Base-by-base conservation (phyloP, 2,797 vertebrate genomes). In the Perdix hodgsoniae region DNA sequence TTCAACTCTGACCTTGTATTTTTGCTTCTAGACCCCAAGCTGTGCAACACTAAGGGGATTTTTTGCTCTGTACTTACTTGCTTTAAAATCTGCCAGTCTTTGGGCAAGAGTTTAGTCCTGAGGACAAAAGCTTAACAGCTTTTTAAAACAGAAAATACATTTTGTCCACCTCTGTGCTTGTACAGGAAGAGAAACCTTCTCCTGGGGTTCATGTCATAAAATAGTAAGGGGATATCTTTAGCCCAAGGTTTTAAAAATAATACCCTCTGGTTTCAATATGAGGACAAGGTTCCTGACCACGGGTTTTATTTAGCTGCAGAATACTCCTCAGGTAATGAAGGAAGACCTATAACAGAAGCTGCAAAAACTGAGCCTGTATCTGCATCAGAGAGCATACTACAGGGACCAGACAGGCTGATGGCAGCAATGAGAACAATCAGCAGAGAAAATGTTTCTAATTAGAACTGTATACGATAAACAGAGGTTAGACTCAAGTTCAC, bases 261-360 rank as follows among this genome's bases (percentile, higher is more conserved):
- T 78, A 70, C 37, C 67, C 67, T 73, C 88, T 18, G 23, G 42
- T 91, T 95, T 96, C 77, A 94, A 40, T 87, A 85, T 52, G 44
- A 97, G 73, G 37, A 96, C 72, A 90, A 47, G 24, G 85, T 91
- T 93, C 72, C 87, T 92, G 78, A 90, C 78, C 47, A 65, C 10
- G 26, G 40, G 61, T 88, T 94, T 95, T 88, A 96, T 90, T 94
- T 94, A 94, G 91, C 87, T 90, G 83, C 83, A 94, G 81, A 86
- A 83, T 77, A 83, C 49, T 63, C 92, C 71, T 12, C 59, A 71
- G 86, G 77, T 74, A 95, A 88, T 65, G 74, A 91, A 86, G 71
- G 69, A 79, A 88, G 60, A 14, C 72, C 71, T 91, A 1, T 33
- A 86, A 84, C 29, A 69, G 45, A 14, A 91, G 56, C 83, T 86